Evolutionary conservation across 1,140 invertebrate species (phyloP).

Genomic region (Neodiprion fabricii): DNA sequence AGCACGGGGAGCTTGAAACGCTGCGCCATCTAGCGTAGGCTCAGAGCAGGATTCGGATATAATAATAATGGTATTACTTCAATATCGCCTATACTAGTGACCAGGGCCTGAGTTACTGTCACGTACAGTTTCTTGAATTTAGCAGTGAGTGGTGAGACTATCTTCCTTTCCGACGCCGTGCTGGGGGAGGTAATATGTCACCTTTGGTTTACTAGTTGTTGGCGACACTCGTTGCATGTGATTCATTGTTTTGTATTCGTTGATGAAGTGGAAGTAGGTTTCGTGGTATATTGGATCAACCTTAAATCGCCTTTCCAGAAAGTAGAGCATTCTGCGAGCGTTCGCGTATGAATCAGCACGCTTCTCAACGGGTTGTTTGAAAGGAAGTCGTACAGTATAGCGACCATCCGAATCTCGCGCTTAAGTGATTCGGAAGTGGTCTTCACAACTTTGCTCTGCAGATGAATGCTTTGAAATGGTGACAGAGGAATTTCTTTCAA

Average conservation of each 20-base stretch:
- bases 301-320: constrained; percentile 25
- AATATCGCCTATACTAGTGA: too few relatives aligned
- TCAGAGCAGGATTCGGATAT: too few relatives aligned
- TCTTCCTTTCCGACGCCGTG: constrained; percentile 38
- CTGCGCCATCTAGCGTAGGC: too few relatives aligned
- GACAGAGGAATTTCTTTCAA: constrained; percentile 11
- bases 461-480: neutral
- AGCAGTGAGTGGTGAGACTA: constrained; percentile 36
- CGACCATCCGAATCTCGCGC: constrained; percentile 14
- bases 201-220: neutral
- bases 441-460: constrained; percentile 27
- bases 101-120: too few relatives aligned
- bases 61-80: too few relatives aligned
- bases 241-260: constrained; percentile 28
- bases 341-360: constrained; percentile 27
- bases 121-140: constrained; percentile 33
- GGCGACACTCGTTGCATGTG: constrained; percentile 29
- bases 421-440: constrained; percentile 20
- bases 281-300: constrained; percentile 26
- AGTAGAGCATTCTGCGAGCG: constrained; percentile 22
- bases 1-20: too few relatives aligned
- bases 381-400: constrained; percentile 24
- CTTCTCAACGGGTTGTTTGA: constrained; percentile 19
- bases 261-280: constrained; percentile 31
- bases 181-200: constrained; percentile 39